Conservation (phyloP, 2,797 vertebrate genomes). For the Peromyscus melanophrys region DNA sequence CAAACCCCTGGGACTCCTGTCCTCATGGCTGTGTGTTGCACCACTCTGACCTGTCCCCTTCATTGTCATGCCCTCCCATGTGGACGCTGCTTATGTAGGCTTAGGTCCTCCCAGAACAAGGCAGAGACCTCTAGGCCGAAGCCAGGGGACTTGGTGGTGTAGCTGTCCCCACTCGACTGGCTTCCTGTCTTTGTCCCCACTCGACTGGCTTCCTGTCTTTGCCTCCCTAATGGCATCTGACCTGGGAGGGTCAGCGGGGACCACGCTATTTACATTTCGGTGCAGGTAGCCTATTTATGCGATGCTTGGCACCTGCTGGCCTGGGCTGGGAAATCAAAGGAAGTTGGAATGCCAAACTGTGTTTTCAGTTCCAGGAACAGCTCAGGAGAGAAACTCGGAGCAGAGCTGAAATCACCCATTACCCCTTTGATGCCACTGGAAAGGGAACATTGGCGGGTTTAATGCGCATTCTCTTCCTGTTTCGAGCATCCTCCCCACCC, state of each 20-base stretch:
- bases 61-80: accelerated
- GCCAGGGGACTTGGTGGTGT: accelerated
- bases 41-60: accelerated
- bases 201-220: neutral
- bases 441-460: constrained; percentile 80
- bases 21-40: accelerated
- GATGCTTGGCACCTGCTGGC: neutral
- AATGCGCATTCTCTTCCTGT: neutral
- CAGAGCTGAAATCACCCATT: neutral
- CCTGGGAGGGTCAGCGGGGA: neutral
- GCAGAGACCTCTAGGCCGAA: neutral
- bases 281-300: neutral
- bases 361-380: constrained; percentile 3
- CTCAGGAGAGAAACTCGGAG: neutral
- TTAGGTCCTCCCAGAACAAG: accelerated
- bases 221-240: neutral
- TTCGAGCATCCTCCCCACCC: constrained; percentile 34
- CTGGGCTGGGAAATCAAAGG: constrained; percentile 42
- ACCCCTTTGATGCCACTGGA: constrained; percentile 76
- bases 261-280: neutral
- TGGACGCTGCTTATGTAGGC: accelerated
- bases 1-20: neutral
- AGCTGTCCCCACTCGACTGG: accelerated
- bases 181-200: neutral
- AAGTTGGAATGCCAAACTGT: neutral